phyloP scores from a whole-genome alignment of 2,888 invertebrate species.

The Hirtodrosophila duncani region DNA sequence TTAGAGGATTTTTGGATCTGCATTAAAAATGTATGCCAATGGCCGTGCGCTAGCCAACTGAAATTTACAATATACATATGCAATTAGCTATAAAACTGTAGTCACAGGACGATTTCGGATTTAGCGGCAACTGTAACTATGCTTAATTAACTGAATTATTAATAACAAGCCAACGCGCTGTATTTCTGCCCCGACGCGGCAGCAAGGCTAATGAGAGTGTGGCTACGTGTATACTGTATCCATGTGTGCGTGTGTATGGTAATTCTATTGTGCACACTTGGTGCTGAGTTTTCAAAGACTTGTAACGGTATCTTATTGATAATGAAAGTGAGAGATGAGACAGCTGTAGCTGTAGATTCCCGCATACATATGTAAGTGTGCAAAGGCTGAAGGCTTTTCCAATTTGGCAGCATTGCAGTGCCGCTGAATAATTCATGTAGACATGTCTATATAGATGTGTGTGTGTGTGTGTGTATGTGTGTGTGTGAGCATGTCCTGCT shows the following conservation, averaged over 20 bases:
- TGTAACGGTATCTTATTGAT: constrained; percentile 44
- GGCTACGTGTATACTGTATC: neutral
- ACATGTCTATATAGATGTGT: constrained; percentile 1
- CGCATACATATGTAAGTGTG: too few relatives aligned
- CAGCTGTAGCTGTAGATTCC: too few relatives aligned
- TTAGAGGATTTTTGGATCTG: too few relatives aligned
- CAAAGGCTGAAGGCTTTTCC: too few relatives aligned
- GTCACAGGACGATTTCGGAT: constrained; percentile 40
- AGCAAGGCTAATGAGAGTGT: neutral
- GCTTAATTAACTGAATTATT: too few relatives aligned
- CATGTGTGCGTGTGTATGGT: constrained; percentile 3
- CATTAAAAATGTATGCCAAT: too few relatives aligned
- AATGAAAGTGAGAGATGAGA: constrained; percentile 9
- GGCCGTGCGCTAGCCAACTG: too few relatives aligned
- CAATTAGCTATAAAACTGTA: constrained; percentile 58
- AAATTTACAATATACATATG: too few relatives aligned
- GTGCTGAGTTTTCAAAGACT: constrained; percentile 13
- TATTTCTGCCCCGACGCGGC: constrained; percentile 14
- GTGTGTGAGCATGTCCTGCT: constrained; percentile 30
- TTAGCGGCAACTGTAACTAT: constrained; percentile 38
- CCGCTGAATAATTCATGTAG: constrained; percentile 58
- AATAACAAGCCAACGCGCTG: constrained; percentile 23
- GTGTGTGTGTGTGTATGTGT: constrained; percentile 15
- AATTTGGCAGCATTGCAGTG: constrained; percentile 60
- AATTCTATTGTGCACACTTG: too few relatives aligned